Evolutionary conservation across 2,888 invertebrate genomes (phyloP).

Genomic region (Matsumyia berberina): DNA sequence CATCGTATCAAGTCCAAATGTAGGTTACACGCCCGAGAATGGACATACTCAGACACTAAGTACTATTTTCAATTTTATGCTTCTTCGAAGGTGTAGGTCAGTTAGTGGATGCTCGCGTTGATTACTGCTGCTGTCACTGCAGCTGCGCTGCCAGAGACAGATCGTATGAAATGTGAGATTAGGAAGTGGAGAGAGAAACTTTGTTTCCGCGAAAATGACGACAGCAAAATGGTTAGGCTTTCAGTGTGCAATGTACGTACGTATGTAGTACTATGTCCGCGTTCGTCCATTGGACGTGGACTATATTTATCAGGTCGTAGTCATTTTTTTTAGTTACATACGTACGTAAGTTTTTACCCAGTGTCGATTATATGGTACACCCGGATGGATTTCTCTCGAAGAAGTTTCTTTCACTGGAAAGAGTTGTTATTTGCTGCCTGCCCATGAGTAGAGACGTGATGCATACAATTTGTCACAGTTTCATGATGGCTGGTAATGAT

Average conservation of each 20-base stretch:
- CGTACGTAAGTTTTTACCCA: slow-evolving; percentile 13
- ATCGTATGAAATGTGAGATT: slow-evolving; percentile 49
- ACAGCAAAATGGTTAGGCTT: slow-evolving; percentile 6
- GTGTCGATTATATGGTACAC: slow-evolving; percentile 41
- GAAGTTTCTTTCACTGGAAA: slow-evolving; percentile 4
- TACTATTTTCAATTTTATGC: slow-evolving; percentile 34
- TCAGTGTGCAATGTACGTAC: neutral
- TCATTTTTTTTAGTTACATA: slow-evolving; percentile 1
- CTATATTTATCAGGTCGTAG: neutral
- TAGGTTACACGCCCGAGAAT: slow-evolving; percentile 44
- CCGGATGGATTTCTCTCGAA: slow-evolving; percentile 52
- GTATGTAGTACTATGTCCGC: neutral
- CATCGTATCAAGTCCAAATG: slow-evolving; percentile 26
- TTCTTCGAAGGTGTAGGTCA: slow-evolving; percentile 46
- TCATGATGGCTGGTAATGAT: neutral
- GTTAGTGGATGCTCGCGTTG: slow-evolving; percentile 19
- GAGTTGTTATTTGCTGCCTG: neutral
- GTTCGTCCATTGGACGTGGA: slow-evolving; percentile 1
- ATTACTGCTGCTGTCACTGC: slow-evolving; percentile 14
- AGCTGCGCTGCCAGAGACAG: slow-evolving; percentile 11
- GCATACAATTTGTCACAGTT: slow-evolving; percentile 31
- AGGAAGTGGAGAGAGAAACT: slow-evolving; percentile 59
- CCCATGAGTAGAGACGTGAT: slow-evolving; percentile 4
- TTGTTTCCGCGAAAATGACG: slow-evolving; percentile 1
- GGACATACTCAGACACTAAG: slow-evolving; percentile 13